Conservation (phyloP, 2,797 vertebrate species). For the Antennarius maculatus region DNA sequence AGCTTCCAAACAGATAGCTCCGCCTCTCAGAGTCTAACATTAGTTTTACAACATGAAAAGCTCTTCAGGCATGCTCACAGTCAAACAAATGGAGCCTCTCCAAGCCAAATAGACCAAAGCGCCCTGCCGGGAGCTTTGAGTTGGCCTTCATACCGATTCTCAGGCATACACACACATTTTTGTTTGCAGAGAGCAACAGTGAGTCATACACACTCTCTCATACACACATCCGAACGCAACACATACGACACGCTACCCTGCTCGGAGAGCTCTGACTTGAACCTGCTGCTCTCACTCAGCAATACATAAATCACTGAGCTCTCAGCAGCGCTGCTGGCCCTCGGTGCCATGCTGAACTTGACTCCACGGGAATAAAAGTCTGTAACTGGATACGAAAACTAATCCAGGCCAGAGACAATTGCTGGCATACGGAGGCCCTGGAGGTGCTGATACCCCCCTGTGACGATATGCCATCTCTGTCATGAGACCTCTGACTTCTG, state of each 20-base stretch:
- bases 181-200: slow-evolving; percentile 49
- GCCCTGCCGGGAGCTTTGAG: slow-evolving; percentile 63
- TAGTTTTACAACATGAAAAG: slow-evolving; percentile 58
- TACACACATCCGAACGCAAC: slow-evolving; percentile 41
- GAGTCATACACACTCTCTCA: slow-evolving; percentile 42
- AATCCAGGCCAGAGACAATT: slow-evolving; percentile 82
- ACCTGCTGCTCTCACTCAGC: slow-evolving; percentile 87
- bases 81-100: slow-evolving; percentile 60
- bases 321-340: slow-evolving; percentile 71
- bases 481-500: slow-evolving; percentile 66
- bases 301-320: slow-evolving; percentile 81
- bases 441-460: slow-evolving; percentile 69
- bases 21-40: slow-evolving; percentile 48
- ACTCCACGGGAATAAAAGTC: slow-evolving; percentile 81
- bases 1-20: slow-evolving; percentile 30
- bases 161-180: slow-evolving; percentile 52
- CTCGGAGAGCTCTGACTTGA: slow-evolving; percentile 80
- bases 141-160: slow-evolving; percentile 43
- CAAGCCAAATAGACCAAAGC: slow-evolving; percentile 65
- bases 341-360: slow-evolving; percentile 78
- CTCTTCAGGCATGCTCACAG: slow-evolving; percentile 59
- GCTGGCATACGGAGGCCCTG: slow-evolving; percentile 69
- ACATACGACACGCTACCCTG: slow-evolving; percentile 60
- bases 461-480: slow-evolving; percentile 62
- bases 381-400: slow-evolving; percentile 81